Evolutionary conservation across 1,140 invertebrate species (phyloP), one percentile per base, ranked within the genome.

Genomic region (Pseudomyrmex gracilis): DNA sequence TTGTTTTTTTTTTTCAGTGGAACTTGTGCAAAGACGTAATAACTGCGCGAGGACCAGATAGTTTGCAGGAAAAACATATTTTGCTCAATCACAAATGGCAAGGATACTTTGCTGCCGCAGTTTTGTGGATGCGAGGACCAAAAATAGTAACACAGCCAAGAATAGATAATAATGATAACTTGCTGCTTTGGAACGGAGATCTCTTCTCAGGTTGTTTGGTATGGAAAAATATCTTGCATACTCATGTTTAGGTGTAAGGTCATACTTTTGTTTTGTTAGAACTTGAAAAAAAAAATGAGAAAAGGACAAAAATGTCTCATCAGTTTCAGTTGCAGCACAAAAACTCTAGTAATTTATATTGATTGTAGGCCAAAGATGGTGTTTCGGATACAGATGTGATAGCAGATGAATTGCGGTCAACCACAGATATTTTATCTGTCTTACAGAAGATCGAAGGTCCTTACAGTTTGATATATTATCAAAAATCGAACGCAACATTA

Each of bases 151-250:
- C 86, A 60, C 97, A 98, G 92, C 97, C 97, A 4, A 83, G 95
- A n/a, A 68, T 94, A 34, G 94, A 95, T 91, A 84, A 89, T 2
- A 86, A 93, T 58, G 94, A 96, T 43, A 96, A 96, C 89, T 89
- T 96, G 77, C 91, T 98, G 55, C 90, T 97, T 13, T 98, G 97
- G 96, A 98, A 98, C 95, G 97, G 97, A 71, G 97, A 98, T 94
- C 94, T 97, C 82, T 98, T 97, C 92, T 95, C 93, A 89, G 95
- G 95, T 68, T 85, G 88, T 57, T 85, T 93, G 71, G 93, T 94
- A 92, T 89, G 88, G 88, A 86, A 64, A 34, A 34, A 34, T 34
- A 34, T 34, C 4, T 34, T 34, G 0, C 7, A 34, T 5, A 7
- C 5, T 5, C 0, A 0, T 34, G 34, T 7, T 34, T 34, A 34